Percentiles rank a stretch among this genome's conserved stretches.
phyloP scores from a whole-genome alignment of 1,140 invertebrate species.

The Bombyx mandarina region DNA sequence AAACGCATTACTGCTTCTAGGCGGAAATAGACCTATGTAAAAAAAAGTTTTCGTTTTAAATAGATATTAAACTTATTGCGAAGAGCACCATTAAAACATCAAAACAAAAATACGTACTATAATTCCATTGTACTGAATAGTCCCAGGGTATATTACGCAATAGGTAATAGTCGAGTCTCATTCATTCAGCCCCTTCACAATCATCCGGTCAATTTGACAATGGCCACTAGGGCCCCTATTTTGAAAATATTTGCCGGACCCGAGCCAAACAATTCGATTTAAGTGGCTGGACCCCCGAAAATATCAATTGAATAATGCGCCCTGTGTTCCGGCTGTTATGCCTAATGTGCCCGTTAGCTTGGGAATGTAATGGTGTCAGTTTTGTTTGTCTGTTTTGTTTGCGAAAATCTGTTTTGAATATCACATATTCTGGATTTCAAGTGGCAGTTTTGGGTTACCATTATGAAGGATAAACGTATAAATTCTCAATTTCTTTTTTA shows the following conservation, averaged over 20 bases:
- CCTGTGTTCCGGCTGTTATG: slow-evolving; percentile 12
- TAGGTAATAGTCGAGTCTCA: slow-evolving; percentile 3
- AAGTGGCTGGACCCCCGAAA: slow-evolving; percentile 29
- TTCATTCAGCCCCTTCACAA: slow-evolving; percentile 24
- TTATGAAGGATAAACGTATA: too few relatives aligned
- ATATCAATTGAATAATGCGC: slow-evolving; percentile 33
- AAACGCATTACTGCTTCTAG: too few relatives aligned
- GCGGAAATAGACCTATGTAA: too few relatives aligned
- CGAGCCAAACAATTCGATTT: slow-evolving; percentile 33
- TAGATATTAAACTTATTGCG: too few relatives aligned
- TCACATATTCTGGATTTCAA: not conserved
- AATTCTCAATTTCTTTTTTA: too few relatives aligned
- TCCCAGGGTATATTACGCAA: too few relatives aligned
- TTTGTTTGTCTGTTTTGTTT: not conserved
- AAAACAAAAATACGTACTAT: too few relatives aligned
- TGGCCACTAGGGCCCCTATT: slow-evolving; percentile 23
- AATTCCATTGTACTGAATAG: too few relatives aligned
- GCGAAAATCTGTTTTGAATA: not conserved
- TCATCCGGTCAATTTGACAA: slow-evolving; percentile 45
- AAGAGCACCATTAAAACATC: too few relatives aligned
- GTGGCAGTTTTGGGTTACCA: too few relatives aligned
- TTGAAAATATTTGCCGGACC: slow-evolving; percentile 35
- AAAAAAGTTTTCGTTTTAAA: too few relatives aligned
- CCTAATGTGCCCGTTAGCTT: slow-evolving; percentile 10
- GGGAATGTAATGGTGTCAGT: not conserved